Conservation (phyloP, 2,797 vertebrate genomes). For the Labroides dimidiatus region DNA sequence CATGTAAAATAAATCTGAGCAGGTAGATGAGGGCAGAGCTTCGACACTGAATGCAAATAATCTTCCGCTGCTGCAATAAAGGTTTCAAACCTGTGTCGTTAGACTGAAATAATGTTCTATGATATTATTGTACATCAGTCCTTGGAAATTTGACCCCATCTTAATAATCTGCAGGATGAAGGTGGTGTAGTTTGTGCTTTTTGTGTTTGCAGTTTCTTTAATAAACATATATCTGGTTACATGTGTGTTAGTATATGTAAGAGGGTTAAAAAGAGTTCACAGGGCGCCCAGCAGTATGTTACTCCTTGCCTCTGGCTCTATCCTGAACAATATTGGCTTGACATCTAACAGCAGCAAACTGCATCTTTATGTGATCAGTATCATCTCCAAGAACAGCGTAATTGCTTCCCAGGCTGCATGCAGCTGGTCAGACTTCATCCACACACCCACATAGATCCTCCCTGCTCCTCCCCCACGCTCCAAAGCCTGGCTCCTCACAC, state of each 20-base stretch:
- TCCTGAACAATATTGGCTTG: constrained; percentile 18
- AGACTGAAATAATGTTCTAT: too few species aligned
- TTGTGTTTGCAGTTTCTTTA: too few species aligned
- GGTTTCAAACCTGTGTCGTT: too few species aligned
- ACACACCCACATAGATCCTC: neutral
- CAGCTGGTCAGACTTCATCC: neutral
- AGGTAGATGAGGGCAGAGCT: too few species aligned
- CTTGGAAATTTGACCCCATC: too few species aligned
- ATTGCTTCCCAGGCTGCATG: constrained; percentile 16
- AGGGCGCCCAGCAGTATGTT: constrained; percentile 15
- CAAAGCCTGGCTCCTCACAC: constrained; percentile 25
- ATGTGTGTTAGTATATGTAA: neutral
- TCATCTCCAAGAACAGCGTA: constrained; percentile 6
- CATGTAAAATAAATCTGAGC: too few species aligned
- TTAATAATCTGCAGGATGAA: too few species aligned
- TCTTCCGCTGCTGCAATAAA: too few species aligned
- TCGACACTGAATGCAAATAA: too few species aligned
- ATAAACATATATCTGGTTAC: neutral
- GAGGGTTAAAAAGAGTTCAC: constrained; percentile 21
- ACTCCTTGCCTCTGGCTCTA: neutral
- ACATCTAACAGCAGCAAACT: constrained; percentile 27
- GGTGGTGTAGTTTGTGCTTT: too few species aligned
- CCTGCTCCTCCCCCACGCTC: neutral
- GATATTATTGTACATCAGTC: too few species aligned
- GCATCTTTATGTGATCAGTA: constrained; percentile 21